Base-by-base conservation (phyloP, 2,888 invertebrate genomes). In the Parapristionchus giblindavisi region DNA sequence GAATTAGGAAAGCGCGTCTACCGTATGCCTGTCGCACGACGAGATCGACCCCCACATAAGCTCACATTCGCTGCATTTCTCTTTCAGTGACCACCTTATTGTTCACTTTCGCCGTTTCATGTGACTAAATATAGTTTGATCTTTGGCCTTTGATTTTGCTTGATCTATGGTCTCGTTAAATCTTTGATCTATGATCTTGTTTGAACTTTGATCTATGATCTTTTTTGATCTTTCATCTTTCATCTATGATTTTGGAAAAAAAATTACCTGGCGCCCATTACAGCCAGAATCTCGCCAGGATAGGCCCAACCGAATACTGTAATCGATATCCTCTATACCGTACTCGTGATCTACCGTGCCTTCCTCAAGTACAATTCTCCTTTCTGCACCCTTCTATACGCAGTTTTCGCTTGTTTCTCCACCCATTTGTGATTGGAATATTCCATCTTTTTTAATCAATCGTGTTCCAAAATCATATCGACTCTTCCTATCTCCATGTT, bases 1-100 rank as follows among this genome's bases (percentile, higher is more conserved):
- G n/a, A n/a, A n/a, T n/a, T n/a, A n/a, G n/a, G n/a, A 82, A 80
- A 51, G 80, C 81, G 40, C 84, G 76, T 21, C 78, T 76, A 3
- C 70, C 65, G 73, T 81, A 63, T 38, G 82, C 75, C 8, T 74
- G 77, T 4, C 71, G n/a, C 0, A 80, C 82, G 52, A 77, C 43
- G 36, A 34, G 58, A 1, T 80, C 83, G 3, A 82, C 80, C 48
- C 83, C 83, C 61, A 77, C 34, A 3, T 51, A 34, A 60, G 73
- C 51, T 24, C 60, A n/a, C n/a, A n/a, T n/a, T n/a, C n/a, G n/a
- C n/a, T n/a, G n/a, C 77, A 3, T 24, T 61, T n/a, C 54, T 61
- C 34, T 72, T 66, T 29, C 6, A 54, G 3, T 51, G 34, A 72
- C 79, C 77, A 29, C 79, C 78, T n/a, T n/a, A n/a, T n/a, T n/a